Evolutionary conservation across 2,113 vertebrate genomes (phyloP).

Genomic region (Sterrhoptilus dennistouni): DNA sequence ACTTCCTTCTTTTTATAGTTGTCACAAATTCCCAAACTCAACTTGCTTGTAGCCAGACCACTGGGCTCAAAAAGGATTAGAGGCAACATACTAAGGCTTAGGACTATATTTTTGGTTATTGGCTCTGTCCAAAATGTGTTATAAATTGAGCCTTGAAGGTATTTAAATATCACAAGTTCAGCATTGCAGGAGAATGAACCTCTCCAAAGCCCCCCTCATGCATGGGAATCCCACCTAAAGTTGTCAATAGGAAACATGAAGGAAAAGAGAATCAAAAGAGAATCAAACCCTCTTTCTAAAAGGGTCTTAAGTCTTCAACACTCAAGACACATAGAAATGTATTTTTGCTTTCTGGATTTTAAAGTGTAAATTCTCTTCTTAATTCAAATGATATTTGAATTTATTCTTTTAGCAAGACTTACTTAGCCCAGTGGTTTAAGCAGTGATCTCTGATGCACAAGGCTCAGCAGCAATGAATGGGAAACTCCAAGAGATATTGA

Average conservation of each 20-base stretch:
- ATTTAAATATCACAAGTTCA: background rate
- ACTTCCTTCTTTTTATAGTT: background rate
- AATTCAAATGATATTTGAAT: background rate
- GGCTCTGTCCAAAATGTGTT: background rate
- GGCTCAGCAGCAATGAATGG: background rate
- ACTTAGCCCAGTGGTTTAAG: background rate
- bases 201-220: background rate
- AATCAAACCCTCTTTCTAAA: background rate
- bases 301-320: background rate
- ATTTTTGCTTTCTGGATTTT: background rate
- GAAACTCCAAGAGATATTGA: background rate
- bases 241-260: accelerated
- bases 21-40: background rate
- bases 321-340: background rate
- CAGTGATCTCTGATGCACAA: background rate
- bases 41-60: background rate
- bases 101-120: background rate
- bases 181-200: background rate
- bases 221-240: background rate
- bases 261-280: background rate
- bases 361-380: background rate
- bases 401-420: background rate
- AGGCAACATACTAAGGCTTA: background rate
- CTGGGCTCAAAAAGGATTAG: background rate
- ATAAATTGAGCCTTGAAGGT: background rate